Percentiles rank a stretch among this genome's conserved stretches.
Evolutionary conservation across 2,888 invertebrate species (phyloP).

Genomic region (Herminia tarsipennalis): DNA sequence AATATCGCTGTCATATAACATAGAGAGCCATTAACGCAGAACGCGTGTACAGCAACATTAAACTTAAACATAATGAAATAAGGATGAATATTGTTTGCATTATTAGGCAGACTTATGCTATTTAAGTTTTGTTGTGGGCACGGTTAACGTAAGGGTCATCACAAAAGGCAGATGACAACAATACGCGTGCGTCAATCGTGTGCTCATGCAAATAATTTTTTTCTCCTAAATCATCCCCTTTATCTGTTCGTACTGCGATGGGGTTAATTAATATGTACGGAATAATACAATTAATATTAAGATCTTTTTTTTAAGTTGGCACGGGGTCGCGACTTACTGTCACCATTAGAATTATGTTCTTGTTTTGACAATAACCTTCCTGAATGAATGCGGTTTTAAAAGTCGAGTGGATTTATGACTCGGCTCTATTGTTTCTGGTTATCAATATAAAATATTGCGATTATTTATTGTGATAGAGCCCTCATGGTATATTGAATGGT

Average conservation of each 20-base stretch:
- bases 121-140: slow-evolving; percentile 56
- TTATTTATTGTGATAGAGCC: slow-evolving; percentile 70
- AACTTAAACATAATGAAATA: slow-evolving; percentile 57
- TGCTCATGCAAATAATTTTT: slow-evolving; percentile 85
- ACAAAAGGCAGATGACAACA: slow-evolving; percentile 84
- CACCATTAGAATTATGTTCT: slow-evolving; percentile 78
- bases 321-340: slow-evolving; percentile 82
- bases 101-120: slow-evolving; percentile 46
- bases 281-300: slow-evolving; percentile 82
- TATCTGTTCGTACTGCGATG: slow-evolving; percentile 77
- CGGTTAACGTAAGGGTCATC: slow-evolving; percentile 84
- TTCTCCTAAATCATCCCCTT: slow-evolving; percentile 81
- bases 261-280: slow-evolving; percentile 85
- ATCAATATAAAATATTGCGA: slow-evolving; percentile 65
- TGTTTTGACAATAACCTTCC: slow-evolving; percentile 77
- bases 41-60: slow-evolving; percentile 49
- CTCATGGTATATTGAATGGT: slow-evolving; percentile 75
- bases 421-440: slow-evolving; percentile 72
- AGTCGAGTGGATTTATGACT: slow-evolving; percentile 75
- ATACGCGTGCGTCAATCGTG: slow-evolving; percentile 84
- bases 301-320: slow-evolving; percentile 74
- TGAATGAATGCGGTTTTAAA: slow-evolving; percentile 69
- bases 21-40: slow-evolving; percentile 59
- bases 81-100: slow-evolving; percentile 58
- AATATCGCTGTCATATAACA: slow-evolving; percentile 67